A percentile compares a stretch with the other conserved stretches of the same genome.
Conservation (phyloP, 2,888 invertebrate genomes). For the Petrolisthes manimaculis region DNA sequence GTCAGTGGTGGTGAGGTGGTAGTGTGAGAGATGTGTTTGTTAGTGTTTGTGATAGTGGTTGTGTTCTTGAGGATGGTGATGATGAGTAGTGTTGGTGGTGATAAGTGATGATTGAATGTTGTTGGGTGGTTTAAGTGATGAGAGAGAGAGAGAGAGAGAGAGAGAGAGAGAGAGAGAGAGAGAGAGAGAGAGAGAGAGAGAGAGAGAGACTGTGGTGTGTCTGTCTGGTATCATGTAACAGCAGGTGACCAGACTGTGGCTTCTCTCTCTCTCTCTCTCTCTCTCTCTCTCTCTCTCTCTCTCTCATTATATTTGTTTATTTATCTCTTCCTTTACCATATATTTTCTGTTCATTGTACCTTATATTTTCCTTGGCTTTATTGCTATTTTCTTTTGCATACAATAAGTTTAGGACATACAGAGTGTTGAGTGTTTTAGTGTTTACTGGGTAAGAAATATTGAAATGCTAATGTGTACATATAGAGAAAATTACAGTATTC, state of each 20-base stretch:
- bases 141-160: conserved; percentile 18
- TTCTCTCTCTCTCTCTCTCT: background rate
- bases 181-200: conserved; percentile 12
- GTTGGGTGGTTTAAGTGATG: background rate
- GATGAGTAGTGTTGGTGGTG: background rate
- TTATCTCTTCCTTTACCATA: background rate
- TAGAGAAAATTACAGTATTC: too few species aligned
- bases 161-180: background rate
- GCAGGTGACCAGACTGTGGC: conserved; percentile 71
- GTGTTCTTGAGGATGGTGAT: background rate
- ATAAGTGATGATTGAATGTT: background rate
- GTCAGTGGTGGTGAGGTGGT: too few species aligned
- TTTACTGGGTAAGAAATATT: too few species aligned
- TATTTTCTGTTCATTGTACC: background rate
- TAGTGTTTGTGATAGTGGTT: background rate
- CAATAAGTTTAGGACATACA: too few species aligned
- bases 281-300: background rate
- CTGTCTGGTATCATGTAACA: background rate
- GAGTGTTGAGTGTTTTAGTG: too few species aligned
- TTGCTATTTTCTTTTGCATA: too few species aligned
- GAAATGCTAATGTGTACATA: too few species aligned
- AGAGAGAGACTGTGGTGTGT: background rate
- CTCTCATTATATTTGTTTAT: background rate
- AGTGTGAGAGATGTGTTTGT: too few species aligned
- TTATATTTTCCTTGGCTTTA: background rate